phyloP scores from a whole-genome alignment of 2,888 invertebrate genomes.

The Chymomyza fuscimana region DNA sequence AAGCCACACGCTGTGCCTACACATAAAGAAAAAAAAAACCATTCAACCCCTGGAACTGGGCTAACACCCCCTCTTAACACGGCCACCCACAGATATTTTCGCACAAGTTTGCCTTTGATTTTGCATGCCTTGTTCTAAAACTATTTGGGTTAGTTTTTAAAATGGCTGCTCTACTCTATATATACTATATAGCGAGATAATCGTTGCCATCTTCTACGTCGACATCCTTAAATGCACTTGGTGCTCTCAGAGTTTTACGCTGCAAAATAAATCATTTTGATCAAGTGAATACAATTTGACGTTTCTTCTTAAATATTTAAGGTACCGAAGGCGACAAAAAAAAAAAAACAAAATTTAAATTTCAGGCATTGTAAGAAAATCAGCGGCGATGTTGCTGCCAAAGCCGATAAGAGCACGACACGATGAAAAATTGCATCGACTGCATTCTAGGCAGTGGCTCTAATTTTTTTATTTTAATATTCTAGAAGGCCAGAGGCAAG shows the following conservation, averaged over 20 bases:
- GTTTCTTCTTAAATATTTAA: constrained; percentile 53
- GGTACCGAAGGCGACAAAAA: constrained; percentile 9
- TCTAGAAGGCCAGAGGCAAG: not conserved
- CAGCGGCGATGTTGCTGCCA: not conserved
- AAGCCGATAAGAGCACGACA: not conserved
- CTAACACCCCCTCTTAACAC: not conserved
- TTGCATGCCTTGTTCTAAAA: constrained; percentile 29
- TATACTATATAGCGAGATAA: constrained; percentile 36
- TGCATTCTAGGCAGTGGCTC: too few relatives aligned
- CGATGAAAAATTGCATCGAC: not conserved
- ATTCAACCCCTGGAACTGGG: constrained; percentile 11
- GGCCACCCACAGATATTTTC: constrained; percentile 42
- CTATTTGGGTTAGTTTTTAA: constrained; percentile 47
- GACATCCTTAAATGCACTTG: constrained; percentile 32
- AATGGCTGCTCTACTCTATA: constrained; percentile 13
- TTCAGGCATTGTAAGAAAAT: not conserved
- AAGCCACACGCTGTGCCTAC: constrained; percentile 41
- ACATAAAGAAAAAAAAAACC: constrained; percentile 39
- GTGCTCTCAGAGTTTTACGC: constrained; percentile 24
- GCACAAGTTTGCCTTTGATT: constrained; percentile 65
- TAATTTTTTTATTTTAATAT: not conserved
- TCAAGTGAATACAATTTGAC: constrained; percentile 46
- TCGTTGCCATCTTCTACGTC: constrained; percentile 15
- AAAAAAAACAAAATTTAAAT: not conserved
- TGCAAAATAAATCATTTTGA: constrained; percentile 66